A percentile compares a stretch with the other conserved stretches of the same genome.
phyloP scores from a whole-genome alignment of 1,140 invertebrate genomes.

The Caerostris darwini region DNA sequence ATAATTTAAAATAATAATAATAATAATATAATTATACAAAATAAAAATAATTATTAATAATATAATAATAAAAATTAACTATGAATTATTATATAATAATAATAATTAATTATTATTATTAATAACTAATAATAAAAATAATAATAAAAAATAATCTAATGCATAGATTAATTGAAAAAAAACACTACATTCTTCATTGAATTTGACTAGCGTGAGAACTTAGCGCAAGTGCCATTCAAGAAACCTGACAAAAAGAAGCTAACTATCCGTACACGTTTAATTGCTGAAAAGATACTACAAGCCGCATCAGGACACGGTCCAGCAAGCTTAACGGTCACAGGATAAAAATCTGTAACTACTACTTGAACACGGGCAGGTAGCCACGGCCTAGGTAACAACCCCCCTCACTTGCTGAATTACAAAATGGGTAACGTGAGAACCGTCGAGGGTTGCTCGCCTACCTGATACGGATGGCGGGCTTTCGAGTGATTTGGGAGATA shows the following conservation, averaged over 20 bases:
- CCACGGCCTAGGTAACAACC: background rate
- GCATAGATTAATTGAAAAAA: too few relatives aligned
- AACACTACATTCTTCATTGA: too few relatives aligned
- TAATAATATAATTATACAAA: too few relatives aligned
- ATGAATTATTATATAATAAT: too few relatives aligned
- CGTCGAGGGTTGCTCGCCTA: background rate
- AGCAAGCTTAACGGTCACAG: background rate
- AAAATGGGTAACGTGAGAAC: conserved; percentile 16
- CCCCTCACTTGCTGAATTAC: background rate
- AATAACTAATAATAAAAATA: too few relatives aligned
- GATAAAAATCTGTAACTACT: conserved; percentile 1
- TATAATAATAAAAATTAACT: too few relatives aligned
- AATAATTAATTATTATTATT: too few relatives aligned
- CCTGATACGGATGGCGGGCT: conserved; percentile 13
- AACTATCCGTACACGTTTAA: background rate
- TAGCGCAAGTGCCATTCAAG: background rate
- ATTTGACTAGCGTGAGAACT: background rate
- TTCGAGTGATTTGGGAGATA: background rate
- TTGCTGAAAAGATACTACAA: background rate
- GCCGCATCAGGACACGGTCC: background rate
- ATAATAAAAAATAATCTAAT: too few relatives aligned
- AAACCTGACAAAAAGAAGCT: background rate
- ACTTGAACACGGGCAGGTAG: background rate
- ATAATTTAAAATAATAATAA: too few relatives aligned
- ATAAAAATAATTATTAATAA: too few relatives aligned